Conservation (phyloP, 2,113 vertebrate species). For the Limanda limanda region DNA sequence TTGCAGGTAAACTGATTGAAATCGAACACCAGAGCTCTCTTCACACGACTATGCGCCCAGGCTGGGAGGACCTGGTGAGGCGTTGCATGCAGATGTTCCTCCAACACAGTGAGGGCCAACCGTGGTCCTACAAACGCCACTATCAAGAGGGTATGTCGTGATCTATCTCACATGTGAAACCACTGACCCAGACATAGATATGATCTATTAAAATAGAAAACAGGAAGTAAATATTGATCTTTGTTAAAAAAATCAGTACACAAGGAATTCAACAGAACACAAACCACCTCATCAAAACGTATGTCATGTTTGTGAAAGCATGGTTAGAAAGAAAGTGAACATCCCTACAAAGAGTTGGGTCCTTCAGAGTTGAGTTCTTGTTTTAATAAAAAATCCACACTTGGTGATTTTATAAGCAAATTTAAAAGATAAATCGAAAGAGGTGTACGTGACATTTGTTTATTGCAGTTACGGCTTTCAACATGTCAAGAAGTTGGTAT, state of each 20-base stretch:
- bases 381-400: not conserved
- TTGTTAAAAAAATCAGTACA: no score
- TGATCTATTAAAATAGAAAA: not conserved
- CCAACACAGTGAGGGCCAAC: conserved; percentile 91
- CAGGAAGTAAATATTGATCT: no score
- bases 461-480: no score
- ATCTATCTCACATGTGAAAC: not conserved
- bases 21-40: conserved; percentile 92
- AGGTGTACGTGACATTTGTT: no score
- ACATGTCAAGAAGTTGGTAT: no score
- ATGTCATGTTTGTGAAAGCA: not conserved
- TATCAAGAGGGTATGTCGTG: conserved; percentile 91
- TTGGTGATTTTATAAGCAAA: no score
- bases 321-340: not conserved
- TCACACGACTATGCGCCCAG: conserved; percentile 94
- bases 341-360: not conserved
- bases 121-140: conserved; percentile 95
- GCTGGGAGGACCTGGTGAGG: conserved; percentile 95
- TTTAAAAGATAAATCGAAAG: no score
- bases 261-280: not conserved
- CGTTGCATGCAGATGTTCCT: conserved; percentile 97
- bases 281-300: not conserved
- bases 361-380: no score
- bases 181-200: not conserved
- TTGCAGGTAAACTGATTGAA: conserved; percentile 94